phyloP scores from a whole-genome alignment of 1,140 invertebrate genomes.

The Nasonia giraulti region DNA sequence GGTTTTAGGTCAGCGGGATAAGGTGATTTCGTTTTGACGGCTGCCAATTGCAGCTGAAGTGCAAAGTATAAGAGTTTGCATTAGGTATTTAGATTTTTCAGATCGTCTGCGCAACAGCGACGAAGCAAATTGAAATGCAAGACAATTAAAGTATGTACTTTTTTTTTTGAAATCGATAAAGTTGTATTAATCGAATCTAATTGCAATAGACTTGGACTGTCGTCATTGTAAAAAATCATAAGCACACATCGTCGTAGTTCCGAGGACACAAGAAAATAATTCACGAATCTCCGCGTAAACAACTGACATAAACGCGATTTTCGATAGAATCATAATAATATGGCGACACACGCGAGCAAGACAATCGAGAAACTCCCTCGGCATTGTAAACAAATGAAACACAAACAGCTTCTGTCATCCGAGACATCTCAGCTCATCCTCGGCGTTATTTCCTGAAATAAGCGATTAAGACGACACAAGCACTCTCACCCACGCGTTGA shows the following conservation, averaged over 20 bases:
- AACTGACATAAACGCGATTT: not conserved
- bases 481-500: conserved; percentile 1
- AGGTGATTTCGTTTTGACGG: conserved; percentile 7
- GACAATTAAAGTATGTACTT: no score
- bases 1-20: conserved; percentile 6
- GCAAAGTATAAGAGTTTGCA: not conserved
- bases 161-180: no score
- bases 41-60: not conserved
- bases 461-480: not conserved
- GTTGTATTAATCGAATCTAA: no score
- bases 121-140: no score
- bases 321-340: not conserved
- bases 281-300: not conserved
- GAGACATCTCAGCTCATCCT: conserved; percentile 6
- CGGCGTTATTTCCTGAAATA: conserved; percentile 34
- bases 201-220: no score
- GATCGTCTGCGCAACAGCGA: no score
- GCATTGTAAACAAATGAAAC: conserved; percentile 32
- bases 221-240: not conserved
- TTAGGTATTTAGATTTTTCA: not conserved
- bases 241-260: not conserved
- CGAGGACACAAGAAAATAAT: not conserved
- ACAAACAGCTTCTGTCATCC: not conserved
- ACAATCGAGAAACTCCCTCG: not conserved
- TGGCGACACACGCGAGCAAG: not conserved